These are phyloP conservation scores for Euzophera pinguis DNA, from an alignment of 2,888 invertebrate genomes.

Conservation along the genomic window DNA sequence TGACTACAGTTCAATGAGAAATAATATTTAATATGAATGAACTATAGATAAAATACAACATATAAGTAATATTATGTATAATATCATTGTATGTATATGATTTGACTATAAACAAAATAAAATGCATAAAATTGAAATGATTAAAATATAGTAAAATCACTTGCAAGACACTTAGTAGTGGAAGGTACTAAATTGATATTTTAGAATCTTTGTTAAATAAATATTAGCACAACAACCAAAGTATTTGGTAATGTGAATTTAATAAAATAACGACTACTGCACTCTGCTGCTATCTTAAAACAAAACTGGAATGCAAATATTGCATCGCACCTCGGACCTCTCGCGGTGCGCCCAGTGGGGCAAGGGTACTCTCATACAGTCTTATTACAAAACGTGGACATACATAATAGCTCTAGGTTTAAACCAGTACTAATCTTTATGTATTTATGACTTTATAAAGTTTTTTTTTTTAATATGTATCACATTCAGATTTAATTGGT, in stretches of 20 bases:
- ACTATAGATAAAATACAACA: conserved; percentile 72
- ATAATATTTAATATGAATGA: conserved; percentile 71
- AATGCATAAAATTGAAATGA: conserved; percentile 79
- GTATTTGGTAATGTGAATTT: conserved; percentile 75
- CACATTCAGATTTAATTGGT: no score
- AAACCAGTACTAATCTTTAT: no score
- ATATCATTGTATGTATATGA: conserved; percentile 68
- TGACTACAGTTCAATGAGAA: conserved; percentile 79
- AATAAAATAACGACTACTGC: conserved; percentile 70
- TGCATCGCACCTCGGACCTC: conserved; percentile 75
- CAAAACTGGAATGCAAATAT: conserved; percentile 79
- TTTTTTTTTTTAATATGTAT: no score
- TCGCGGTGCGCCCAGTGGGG: conserved; percentile 20
- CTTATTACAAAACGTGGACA: no score
- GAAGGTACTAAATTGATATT: conserved; percentile 75
- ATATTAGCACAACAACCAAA: conserved; percentile 78
- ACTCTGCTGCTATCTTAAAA: conserved; percentile 71
- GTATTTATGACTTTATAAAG: no score
- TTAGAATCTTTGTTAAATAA: conserved; percentile 63
- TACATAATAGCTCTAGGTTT: no score
- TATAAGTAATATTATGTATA: conserved; percentile 61
- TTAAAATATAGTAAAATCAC: conserved; percentile 71
- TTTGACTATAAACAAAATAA: conserved; percentile 78
- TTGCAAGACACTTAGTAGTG: conserved; percentile 67
- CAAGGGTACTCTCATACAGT: not conserved